Conservation (phyloP, 2,888 invertebrate genomes). For the Sussaba pulchella region DNA sequence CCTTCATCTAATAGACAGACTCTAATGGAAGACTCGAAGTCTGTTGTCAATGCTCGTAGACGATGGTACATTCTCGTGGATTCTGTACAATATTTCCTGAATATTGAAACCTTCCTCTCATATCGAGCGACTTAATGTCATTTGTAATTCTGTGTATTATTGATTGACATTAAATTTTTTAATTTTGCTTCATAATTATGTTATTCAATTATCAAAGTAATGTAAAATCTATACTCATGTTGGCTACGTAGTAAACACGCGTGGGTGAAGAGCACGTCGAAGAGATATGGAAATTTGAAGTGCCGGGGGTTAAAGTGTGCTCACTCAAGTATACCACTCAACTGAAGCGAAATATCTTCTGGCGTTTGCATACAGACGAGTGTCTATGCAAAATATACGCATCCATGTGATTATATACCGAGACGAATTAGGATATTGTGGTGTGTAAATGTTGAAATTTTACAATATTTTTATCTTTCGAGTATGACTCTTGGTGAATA, state of each 20-base stretch:
- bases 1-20: conserved; percentile 1
- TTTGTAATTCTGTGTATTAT: neutral
- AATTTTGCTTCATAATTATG: neutral
- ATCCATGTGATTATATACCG: neutral
- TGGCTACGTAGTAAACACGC: neutral
- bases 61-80: neutral
- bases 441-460: neutral
- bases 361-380: neutral
- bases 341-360: neutral
- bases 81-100: neutral
- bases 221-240: neutral
- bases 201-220: neutral
- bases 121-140: too few relatives aligned
- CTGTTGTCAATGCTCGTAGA: neutral
- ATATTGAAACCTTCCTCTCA: neutral
- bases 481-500: conserved; percentile 40
- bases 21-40: neutral
- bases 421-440: neutral
- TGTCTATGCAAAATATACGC: too few relatives aligned
- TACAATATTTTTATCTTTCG: conserved; percentile 8
- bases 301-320: neutral
- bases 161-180: neutral
- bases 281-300: conserved; percentile 25
- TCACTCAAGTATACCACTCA: neutral
- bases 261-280: conserved; percentile 1